These are phyloP conservation scores for Stenodema calcarata DNA, from an alignment of 2,888 invertebrate species.

Conservation along the genomic window DNA sequence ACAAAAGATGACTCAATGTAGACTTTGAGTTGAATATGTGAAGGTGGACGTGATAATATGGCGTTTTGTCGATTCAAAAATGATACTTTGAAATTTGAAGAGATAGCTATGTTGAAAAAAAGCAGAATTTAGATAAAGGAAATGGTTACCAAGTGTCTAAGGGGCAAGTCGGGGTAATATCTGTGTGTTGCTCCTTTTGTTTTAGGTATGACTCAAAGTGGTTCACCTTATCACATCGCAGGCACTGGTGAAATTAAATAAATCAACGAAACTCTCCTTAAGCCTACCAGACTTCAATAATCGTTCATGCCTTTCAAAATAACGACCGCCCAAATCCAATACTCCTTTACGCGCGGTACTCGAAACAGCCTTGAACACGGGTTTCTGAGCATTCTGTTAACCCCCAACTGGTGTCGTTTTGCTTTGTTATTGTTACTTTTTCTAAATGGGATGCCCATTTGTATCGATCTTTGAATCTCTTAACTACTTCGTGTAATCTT, in stretches of 20 bases:
- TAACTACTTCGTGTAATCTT: not conserved
- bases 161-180: not conserved
- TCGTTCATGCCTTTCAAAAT: constrained; percentile 35
- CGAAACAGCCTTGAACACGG: not conserved
- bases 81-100: not conserved
- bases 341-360: not conserved
- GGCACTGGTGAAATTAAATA: constrained; percentile 42
- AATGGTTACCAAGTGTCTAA: no score
- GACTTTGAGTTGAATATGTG: no score
- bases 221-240: constrained; percentile 55
- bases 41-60: no score
- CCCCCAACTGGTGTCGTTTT: not conserved
- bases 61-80: not conserved
- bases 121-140: no score
- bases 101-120: no score
- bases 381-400: not conserved
- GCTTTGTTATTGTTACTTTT: not conserved
- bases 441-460: no score
- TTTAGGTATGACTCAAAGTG: constrained; percentile 56
- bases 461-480: not conserved
- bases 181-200: constrained; percentile 22
- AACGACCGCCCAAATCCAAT: not conserved
- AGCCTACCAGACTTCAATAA: constrained; percentile 30
- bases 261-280: constrained; percentile 15
- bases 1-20: no score